phyloP scores from a whole-genome alignment of 2,797 vertebrate species.

The Periophthalmus magnuspinnatus region DNA sequence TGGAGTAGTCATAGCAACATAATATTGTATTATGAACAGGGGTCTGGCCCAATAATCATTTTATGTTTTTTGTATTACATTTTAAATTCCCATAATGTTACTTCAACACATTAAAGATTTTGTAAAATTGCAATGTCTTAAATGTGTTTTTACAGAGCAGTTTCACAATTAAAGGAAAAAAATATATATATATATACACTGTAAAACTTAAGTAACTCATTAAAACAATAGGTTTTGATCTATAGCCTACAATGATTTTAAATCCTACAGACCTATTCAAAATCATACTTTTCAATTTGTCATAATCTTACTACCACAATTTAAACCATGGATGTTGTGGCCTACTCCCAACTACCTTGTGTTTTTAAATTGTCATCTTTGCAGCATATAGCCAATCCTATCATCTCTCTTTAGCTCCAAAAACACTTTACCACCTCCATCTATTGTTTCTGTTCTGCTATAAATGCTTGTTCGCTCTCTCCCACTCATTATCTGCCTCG shows the following conservation, averaged over 20 bases:
- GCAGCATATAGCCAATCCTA: slow-evolving; percentile 24
- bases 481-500: slow-evolving; percentile 64
- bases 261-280: not conserved
- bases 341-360: slow-evolving; percentile 19
- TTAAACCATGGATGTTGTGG: not conserved
- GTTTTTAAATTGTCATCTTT: slow-evolving; percentile 19
- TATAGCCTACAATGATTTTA: not conserved
- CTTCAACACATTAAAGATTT: too few species aligned
- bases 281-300: not conserved
- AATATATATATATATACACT: too few species aligned
- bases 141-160: too few species aligned
- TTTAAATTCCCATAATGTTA: too few species aligned
- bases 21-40: too few species aligned
- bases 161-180: too few species aligned
- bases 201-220: not conserved
- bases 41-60: too few species aligned
- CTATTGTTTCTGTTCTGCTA: slow-evolving; percentile 38
- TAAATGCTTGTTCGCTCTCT: slow-evolving; percentile 56
- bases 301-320: not conserved
- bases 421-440: slow-evolving; percentile 53
- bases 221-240: not conserved
- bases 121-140: too few species aligned
- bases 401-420: slow-evolving; percentile 49
- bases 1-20: too few species aligned
- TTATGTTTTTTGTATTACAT: too few species aligned